Evolutionary conservation across 2,888 invertebrate species (phyloP).

Genomic region (Tachina lurida): DNA sequence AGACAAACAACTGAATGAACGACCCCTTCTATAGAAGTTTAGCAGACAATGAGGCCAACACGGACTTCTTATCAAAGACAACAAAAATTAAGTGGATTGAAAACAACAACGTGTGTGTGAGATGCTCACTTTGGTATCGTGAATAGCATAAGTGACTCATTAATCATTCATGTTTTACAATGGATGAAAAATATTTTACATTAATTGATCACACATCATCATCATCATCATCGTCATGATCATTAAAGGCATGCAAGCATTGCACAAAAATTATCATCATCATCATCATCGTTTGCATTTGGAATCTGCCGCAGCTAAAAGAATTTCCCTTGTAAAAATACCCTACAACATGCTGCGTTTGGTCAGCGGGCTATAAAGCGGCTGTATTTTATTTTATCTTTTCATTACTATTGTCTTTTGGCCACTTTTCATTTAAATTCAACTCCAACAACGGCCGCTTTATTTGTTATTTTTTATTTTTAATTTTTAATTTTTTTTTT

Average conservation of each 20-base stretch:
- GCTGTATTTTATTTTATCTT: conserved; percentile 29
- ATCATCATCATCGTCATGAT: conserved; percentile 20
- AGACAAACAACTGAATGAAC: neutral
- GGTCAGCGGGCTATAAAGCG: conserved; percentile 21
- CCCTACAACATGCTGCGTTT: conserved; percentile 44
- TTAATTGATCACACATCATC: conserved; percentile 61
- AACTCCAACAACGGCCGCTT: neutral
- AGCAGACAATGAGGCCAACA: conserved; percentile 36
- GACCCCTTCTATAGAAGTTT: neutral
- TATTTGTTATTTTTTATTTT: neutral
- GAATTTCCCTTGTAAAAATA: neutral
- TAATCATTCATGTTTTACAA: conserved; percentile 63
- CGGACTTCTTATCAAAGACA: conserved; percentile 28
- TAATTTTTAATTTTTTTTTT: too few relatives aligned
- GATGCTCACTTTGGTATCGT: conserved; percentile 16
- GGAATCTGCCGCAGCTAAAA: neutral
- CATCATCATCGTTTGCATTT: neutral
- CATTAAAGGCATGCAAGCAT: neutral
- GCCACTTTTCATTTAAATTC: conserved; percentile 47
- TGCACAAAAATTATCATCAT: neutral
- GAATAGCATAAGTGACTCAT: conserved; percentile 58
- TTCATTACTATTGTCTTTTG: conserved; percentile 11
- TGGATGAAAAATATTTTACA: conserved; percentile 23
- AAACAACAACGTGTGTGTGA: conserved; percentile 60
- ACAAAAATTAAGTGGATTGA: conserved; percentile 2